Base-by-base conservation (phyloP, 1,140 invertebrate genomes). In the Brachionus manjavacas region DNA sequence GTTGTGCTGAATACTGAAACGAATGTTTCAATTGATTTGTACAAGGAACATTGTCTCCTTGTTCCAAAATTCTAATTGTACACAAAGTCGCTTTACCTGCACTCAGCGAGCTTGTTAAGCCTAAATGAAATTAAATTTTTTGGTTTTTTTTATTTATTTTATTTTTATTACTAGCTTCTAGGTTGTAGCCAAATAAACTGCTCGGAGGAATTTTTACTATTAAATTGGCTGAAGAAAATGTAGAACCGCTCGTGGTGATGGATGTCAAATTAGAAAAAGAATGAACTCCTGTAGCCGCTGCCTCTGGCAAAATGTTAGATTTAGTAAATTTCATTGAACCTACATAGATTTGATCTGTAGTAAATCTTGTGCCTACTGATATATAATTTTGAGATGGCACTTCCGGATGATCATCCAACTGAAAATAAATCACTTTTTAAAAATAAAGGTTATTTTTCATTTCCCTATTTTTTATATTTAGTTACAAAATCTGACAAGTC, bases 401-500 rank as follows among this genome's bases (percentile, higher is more conserved):
- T 35, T 64, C 43, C 9, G 79, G 79, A 39, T 60, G 28, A 39
- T 81, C 64, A 23, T 81, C 79, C 52, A 81, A 81, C 23, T 81
- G 79, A 81, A 81, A 81, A 28, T 81, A 81, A 28, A 81, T 81
- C 43, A 81, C 76, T 80, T 25, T 12, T 16, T 16, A 52, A 49
- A 4, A 60, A 72, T 39, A 39, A 68, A 31, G 35, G 2, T 68
- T 28, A 31, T 12, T 12, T 68, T 72, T 23, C 25, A 49, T 4
- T 49, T 20, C 55, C 52, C 16, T 28, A 20, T 80, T 72, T 39
- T 41, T 20, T 41, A 41, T 16, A 11, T 72, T 41, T 20, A 23
- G 55, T 84, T 8, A 88, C 85, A 43, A 86, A 85, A 25, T 60
- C 79, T 60, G 20, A 81, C 64, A 4, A 81, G 20, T 23, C 79